Conservation (phyloP, 2,113 vertebrate genomes). For the Antennarius striatus region DNA sequence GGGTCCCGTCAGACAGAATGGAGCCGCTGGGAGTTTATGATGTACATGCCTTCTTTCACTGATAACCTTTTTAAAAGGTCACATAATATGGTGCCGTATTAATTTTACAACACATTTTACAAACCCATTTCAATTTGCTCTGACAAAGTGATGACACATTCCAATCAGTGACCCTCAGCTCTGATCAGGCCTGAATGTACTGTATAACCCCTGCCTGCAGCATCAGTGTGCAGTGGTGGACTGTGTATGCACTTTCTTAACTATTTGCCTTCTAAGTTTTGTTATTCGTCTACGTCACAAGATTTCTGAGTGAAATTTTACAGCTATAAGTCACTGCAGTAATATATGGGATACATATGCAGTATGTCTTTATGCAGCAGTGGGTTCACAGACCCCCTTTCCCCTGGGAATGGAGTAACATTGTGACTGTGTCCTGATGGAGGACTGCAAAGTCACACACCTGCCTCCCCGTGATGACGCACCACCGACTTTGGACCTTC, state of each 20-base stretch:
- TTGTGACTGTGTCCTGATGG: constrained; percentile 42
- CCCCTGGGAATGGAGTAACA: constrained; percentile 57
- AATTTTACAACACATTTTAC: constrained; percentile 17
- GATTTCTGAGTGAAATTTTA: too few species aligned
- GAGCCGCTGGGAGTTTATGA: background rate
- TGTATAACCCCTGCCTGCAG: constrained; percentile 3
- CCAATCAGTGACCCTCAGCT: constrained; percentile 9
- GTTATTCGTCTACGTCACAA: too few species aligned
- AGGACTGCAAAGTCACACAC: constrained; percentile 58
- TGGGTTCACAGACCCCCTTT: constrained; percentile 34
- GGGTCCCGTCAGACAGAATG: background rate
- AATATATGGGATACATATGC: constrained; percentile 3
- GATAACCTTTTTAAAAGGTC: constrained; percentile 37
- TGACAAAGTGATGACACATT: constrained; percentile 27
- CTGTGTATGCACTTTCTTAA: too few species aligned
- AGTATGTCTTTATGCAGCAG: constrained; percentile 46
- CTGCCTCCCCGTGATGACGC: constrained; percentile 29
- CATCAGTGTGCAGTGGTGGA: background rate
- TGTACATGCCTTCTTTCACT: background rate
- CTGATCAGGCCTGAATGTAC: constrained; percentile 18
- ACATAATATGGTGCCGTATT: constrained; percentile 11
- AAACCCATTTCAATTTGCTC: constrained; percentile 5
- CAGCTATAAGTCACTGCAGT: too few species aligned
- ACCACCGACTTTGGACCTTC: background rate
- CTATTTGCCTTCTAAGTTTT: too few species aligned